These are phyloP conservation scores for Drosophila lacteicornis DNA, from an alignment of 1,140 invertebrate genomes.

Conservation along the genomic window DNA sequence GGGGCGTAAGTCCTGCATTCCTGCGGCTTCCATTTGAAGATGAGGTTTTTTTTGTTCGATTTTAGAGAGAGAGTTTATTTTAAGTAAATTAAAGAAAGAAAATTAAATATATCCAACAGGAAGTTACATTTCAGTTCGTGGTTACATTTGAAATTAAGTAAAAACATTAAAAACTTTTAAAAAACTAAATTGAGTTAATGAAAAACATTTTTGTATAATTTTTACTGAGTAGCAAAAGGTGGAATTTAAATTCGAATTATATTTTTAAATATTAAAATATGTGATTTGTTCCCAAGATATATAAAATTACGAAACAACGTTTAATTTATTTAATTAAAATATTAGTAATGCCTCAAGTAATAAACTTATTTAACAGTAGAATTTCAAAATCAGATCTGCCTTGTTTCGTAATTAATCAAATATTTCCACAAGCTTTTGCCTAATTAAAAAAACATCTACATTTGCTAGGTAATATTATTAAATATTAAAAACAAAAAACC, in stretches of 20 bases:
- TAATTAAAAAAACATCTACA: no score
- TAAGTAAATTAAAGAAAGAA: background rate
- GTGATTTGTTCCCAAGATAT: no score
- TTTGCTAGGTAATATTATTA: no score
- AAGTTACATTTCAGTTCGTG: background rate
- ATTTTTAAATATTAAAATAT: no score
- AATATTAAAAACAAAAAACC: no score
- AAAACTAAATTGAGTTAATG: background rate
- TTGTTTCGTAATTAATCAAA: background rate
- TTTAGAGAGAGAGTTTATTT: background rate
- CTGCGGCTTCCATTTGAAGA: slow-evolving; percentile 38
- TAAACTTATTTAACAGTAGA: no score
- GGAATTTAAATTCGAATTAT: no score
- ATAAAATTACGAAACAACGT: background rate
- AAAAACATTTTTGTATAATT: no score
- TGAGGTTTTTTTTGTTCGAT: slow-evolving; percentile 16
- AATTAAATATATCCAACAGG: background rate
- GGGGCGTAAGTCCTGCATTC: slow-evolving; percentile 13
- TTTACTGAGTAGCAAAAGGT: background rate
- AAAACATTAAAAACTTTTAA: background rate
- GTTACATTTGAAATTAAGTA: background rate
- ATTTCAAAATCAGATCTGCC: no score
- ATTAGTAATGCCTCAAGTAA: no score
- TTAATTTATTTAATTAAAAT: no score
- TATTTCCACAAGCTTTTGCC: background rate